A percentile compares a stretch with the other conserved stretches of the same genome.
phyloP scores from a whole-genome alignment of 64 coral and sea anemone genomes.

The Platygyra sinensis region DNA sequence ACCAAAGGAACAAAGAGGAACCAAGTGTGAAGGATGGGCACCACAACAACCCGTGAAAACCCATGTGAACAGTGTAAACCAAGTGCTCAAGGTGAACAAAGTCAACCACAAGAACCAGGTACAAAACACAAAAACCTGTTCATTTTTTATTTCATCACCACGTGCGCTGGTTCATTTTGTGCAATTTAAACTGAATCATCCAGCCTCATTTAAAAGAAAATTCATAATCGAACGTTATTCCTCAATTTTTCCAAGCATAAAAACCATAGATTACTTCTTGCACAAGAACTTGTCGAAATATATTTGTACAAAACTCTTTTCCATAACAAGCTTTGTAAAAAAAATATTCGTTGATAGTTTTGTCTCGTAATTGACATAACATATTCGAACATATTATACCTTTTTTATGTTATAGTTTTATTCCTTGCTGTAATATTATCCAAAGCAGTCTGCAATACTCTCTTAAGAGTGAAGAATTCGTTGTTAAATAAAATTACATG shows the following conservation, averaged over 20 bases:
- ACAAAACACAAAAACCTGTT: too few species aligned
- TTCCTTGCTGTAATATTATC: too few species aligned
- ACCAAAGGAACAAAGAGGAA: too few species aligned
- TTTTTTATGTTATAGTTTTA: too few species aligned
- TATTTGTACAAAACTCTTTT: background rate
- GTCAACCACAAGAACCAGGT: too few species aligned
- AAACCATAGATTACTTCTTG: background rate
- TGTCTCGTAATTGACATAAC: background rate
- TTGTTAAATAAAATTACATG: background rate
- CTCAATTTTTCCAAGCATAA: background rate
- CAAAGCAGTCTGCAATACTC: too few species aligned
- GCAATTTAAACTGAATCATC: background rate
- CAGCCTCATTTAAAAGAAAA: background rate
- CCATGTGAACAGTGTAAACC: too few species aligned
- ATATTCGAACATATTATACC: background rate
- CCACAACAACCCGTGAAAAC: too few species aligned
- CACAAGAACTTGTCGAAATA: background rate
- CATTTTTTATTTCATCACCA: background rate
- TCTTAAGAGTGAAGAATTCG: too few species aligned
- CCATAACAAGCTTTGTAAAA: background rate
- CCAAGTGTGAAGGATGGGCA: too few species aligned
- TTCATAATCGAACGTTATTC: background rate
- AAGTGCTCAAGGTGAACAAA: too few species aligned
- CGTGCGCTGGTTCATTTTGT: background rate
- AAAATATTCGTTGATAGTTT: background rate